Base-by-base conservation (phyloP, 2,113 vertebrate species). In the Urocynchramus pylzowi region DNA sequence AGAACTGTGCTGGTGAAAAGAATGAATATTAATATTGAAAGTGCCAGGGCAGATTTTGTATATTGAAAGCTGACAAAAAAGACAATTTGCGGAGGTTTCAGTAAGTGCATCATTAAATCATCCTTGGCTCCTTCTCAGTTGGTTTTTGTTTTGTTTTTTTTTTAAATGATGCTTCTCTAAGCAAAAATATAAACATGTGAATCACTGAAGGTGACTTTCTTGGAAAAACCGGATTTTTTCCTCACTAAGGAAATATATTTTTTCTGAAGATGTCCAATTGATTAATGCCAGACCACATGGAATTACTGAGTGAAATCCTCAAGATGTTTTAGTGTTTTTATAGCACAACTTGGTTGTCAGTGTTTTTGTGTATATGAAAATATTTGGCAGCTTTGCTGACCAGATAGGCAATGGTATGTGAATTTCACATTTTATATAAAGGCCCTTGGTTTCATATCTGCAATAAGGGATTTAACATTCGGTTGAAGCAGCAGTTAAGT, bases 101-200 rank as follows among this genome's bases (percentile, higher is more conserved):
- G 80, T 92, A 90, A 95, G 59, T 73, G 73, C 54, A 76, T 97
- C 61, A 76, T 97, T 96, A 97, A 98, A 95, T 98, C 91, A 95
- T 93, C 74, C 22, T 97, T 96, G 96, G 96, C 95, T 92, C 28
- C 37, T 86, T 64, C 63, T 93, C 87, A 74, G 9, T 23, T 65
- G 53, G 83, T 41, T 63, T 68, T 91, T 17, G 83, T 41, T 63
- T 68, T 91, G 13, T 44, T 76, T 74, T 68, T 56, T 57, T 57
- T n/a, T 57, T 11, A 39, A 64, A 44, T 0, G 5, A 52, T 94
- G 87, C 87, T 95, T 98, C 89, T 85, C 89, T 97, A 97, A 97
- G 96, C 94, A 98, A 97, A 97, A 96, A 96, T 92, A 95, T 80
- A 96, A 97, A 97, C 90, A 92, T 94, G 41, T 79, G 82, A 97